Base-by-base conservation (phyloP, 1,140 invertebrate genomes). In the Drosophila elegans region DNA sequence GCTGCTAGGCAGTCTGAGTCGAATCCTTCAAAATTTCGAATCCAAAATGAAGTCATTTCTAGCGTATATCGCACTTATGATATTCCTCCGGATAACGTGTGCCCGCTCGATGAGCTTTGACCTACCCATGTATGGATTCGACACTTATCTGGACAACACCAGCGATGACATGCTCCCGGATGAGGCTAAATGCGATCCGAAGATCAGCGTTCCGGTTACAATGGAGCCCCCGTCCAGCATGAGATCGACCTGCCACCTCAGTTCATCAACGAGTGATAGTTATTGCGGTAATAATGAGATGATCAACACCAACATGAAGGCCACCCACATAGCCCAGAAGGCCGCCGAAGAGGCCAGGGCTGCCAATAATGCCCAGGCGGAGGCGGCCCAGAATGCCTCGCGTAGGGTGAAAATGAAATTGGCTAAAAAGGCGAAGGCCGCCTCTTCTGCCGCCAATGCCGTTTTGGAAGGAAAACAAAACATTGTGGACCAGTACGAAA, bases 331-430 rank as follows among this genome's bases (percentile, higher is more conserved):
- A 60, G 95, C 95, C 0, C 94, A 94, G 66, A 95, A 95, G 69
- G 95, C 95, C 1, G 95, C 95, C 0, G 93, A 94, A 25, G 94
- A 94, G 78, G 94, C 94, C 0, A 95, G 94, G 77, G 94, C 94
- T 0, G 94, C 94, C 2, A 94, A 94, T 25, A 94, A 95, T 29
- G 95, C 95, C 0, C 95, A 95, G 76, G 94, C 94, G 61, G 93
- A 94, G 13, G 95, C 95, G 3, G 95, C 94, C 16, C 93, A 94
- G 16, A 94, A 94, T 66, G 95, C 95, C 11, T 93, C 95, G 12
- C 94, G 93, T 25, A 85, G 95, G 93, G 95, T 95, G 3, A 95
- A 95, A 90, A 93, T 93, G 12, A 94, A 95, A 83, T 74, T 95
- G 55, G 95, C 95, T 1, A 94, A 95, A 48, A 95, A 95, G 83